Conservation (phyloP, 1,140 invertebrate species). For the Ceratoteleas bidentatus region DNA sequence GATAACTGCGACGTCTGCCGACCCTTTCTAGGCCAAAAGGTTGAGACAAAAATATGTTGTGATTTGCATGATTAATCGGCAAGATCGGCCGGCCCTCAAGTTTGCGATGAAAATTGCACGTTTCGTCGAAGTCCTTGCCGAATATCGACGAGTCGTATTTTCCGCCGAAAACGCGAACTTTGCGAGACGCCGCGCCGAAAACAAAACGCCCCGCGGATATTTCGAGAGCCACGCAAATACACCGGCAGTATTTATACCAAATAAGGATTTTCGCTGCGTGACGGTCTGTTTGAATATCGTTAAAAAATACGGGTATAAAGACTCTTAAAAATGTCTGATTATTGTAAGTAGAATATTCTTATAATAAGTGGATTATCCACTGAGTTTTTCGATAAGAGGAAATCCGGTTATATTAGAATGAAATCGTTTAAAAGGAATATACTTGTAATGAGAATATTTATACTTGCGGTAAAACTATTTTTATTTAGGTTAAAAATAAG, state of each 20-base stretch:
- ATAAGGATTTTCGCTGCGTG: constrained; percentile 29
- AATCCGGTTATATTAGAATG: no score
- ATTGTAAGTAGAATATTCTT: no score
- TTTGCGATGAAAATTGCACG: constrained; percentile 20
- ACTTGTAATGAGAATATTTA: no score
- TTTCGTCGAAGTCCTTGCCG: constrained; percentile 13
- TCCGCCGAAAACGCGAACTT: neutral
- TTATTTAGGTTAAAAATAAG: no score
- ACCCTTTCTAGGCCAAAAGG: constrained; percentile 41
- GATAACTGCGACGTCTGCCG: constrained; percentile 49
- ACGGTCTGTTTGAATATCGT: neutral
- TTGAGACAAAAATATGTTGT: constrained; percentile 32
- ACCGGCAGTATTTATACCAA: constrained; percentile 28
- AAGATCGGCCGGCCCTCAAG: neutral
- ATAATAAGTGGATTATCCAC: no score
- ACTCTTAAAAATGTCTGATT: no score
- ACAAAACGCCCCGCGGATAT: constrained; percentile 17
- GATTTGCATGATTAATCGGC: constrained; percentile 25
- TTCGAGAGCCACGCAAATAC: constrained; percentile 17
- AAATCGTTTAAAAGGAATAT: no score
- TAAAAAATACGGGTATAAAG: no score
- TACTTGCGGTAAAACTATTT: no score
- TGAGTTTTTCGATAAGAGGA: no score
- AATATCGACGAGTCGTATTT: constrained; percentile 20
- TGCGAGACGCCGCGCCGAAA: neutral